Percentiles rank a stretch among this genome's conserved stretches.
phyloP scores from a whole-genome alignment of 2,888 invertebrate species.

The Calameuta filiformis region DNA sequence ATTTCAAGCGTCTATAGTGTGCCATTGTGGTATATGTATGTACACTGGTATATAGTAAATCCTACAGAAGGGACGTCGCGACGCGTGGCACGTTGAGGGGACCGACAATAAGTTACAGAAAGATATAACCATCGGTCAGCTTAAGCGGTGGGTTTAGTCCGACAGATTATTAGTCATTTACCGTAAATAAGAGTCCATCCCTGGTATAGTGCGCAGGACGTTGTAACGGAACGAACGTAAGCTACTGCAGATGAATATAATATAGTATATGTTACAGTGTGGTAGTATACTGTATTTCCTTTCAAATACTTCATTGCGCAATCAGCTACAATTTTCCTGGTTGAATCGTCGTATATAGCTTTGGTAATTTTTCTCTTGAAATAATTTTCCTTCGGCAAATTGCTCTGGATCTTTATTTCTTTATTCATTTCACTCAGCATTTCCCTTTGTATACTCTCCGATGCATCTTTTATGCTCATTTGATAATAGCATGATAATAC shows the following conservation, averaged over 20 bases:
- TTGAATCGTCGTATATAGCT: background rate
- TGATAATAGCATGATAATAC: background rate
- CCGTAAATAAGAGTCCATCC: constrained; percentile 22
- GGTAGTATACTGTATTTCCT: background rate
- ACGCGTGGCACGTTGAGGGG: background rate
- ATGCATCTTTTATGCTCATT: background rate
- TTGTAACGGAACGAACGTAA: background rate
- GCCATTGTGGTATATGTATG: background rate
- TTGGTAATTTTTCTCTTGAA: background rate
- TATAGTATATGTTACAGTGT: background rate
- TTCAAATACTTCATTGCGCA: background rate
- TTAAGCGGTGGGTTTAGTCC: constrained; percentile 22
- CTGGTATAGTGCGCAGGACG: background rate
- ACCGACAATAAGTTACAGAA: constrained; percentile 11
- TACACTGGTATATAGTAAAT: background rate
- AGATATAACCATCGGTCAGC: constrained; percentile 23
- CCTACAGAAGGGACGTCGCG: background rate
- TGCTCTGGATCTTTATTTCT: background rate
- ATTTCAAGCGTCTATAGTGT: background rate
- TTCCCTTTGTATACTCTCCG: background rate
- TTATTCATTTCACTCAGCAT: background rate
- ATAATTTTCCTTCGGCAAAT: background rate
- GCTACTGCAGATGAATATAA: background rate
- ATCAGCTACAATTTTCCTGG: background rate
- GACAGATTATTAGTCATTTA: constrained; percentile 24